phyloP scores from a whole-genome alignment of 2,888 invertebrate genomes.

The Sylvicola cinctus region DNA sequence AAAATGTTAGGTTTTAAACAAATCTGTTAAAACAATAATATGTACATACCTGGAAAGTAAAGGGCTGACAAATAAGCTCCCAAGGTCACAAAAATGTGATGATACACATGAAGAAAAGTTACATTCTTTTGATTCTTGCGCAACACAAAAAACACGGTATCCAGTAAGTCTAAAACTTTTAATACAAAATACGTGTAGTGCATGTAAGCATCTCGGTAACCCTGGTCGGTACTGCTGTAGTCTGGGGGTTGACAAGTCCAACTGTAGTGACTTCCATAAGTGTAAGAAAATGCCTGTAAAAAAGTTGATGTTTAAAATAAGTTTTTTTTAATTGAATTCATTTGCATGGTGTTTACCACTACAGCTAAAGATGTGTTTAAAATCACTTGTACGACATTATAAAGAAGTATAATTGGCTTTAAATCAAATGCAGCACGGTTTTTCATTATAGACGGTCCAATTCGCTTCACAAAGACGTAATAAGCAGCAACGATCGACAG shows the following conservation, averaged over 20 bases:
- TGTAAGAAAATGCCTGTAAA: not conserved
- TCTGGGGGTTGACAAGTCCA: not conserved
- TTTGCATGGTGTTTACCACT: constrained; percentile 23
- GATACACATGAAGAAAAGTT: constrained; percentile 47
- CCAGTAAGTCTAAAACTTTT: constrained; percentile 40
- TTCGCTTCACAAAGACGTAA: constrained; percentile 42
- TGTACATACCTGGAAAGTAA: constrained; percentile 30
- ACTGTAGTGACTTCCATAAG: not conserved
- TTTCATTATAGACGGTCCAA: constrained; percentile 54
- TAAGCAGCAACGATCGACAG: constrained; percentile 36
- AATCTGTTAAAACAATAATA: not conserved
- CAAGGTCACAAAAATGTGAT: constrained; percentile 47
- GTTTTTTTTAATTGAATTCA: not conserved
- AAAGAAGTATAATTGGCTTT: constrained; percentile 39
- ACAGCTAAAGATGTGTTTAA: constrained; percentile 32
- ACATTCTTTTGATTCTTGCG: constrained; percentile 47
- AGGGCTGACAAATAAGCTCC: constrained; percentile 35
- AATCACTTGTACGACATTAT: constrained; percentile 45
- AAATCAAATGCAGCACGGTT: constrained; percentile 39
- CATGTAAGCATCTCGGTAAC: not conserved
- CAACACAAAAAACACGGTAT: constrained; percentile 49
- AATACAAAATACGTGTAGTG: constrained; percentile 40
- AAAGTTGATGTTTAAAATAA: not conserved
- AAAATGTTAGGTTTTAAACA: too few species aligned
- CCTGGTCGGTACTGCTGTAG: not conserved